A percentile compares a stretch with the other conserved stretches of the same genome.
phyloP scores from a whole-genome alignment of 2,888 invertebrate species.

The Quadriops clusia region DNA sequence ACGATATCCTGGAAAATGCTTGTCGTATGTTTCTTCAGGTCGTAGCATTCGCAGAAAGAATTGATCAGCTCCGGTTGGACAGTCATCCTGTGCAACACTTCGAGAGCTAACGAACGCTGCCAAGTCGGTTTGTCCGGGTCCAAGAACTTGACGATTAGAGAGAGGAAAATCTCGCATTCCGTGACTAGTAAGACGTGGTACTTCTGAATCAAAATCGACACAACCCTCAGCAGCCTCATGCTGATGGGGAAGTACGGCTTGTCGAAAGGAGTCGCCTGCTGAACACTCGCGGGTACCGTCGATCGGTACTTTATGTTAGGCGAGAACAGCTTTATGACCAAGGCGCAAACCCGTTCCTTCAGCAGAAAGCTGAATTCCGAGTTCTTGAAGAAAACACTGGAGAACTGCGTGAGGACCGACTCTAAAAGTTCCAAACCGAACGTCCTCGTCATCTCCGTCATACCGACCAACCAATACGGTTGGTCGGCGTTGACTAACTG shows the following conservation, averaged over 20 bases:
- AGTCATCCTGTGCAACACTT: constrained; percentile 90
- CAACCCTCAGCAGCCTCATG: constrained; percentile 85
- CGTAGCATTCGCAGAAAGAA: constrained; percentile 91
- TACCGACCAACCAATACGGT: constrained; percentile 88
- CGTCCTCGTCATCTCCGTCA: constrained; percentile 94
- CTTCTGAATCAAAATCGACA: constrained; percentile 84
- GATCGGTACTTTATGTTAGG: constrained; percentile 92
- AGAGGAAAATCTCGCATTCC: constrained; percentile 97
- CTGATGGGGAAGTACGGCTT: constrained; percentile 95
- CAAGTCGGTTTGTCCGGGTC: constrained; percentile 94
- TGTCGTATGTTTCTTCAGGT: constrained; percentile 86
- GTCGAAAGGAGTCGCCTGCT: constrained; percentile 58
- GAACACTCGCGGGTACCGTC: constrained; percentile 43
- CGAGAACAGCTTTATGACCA: constrained; percentile 96
- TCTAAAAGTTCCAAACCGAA: constrained; percentile 93
- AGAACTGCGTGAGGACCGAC: constrained; percentile 79
- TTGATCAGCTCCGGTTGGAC: constrained; percentile 77
- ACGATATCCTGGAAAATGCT: constrained; percentile 93
- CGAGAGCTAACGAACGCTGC: constrained; percentile 90
- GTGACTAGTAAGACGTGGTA: constrained; percentile 88
- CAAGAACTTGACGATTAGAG: constrained; percentile 90
- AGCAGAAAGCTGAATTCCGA: constrained; percentile 87
- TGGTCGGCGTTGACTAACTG: constrained; percentile 94
- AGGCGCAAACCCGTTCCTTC: constrained; percentile 93
- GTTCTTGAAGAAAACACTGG: constrained; percentile 79